Conservation (phyloP, 2,797 vertebrate species). For the Microcaecilia unicolor region DNA sequence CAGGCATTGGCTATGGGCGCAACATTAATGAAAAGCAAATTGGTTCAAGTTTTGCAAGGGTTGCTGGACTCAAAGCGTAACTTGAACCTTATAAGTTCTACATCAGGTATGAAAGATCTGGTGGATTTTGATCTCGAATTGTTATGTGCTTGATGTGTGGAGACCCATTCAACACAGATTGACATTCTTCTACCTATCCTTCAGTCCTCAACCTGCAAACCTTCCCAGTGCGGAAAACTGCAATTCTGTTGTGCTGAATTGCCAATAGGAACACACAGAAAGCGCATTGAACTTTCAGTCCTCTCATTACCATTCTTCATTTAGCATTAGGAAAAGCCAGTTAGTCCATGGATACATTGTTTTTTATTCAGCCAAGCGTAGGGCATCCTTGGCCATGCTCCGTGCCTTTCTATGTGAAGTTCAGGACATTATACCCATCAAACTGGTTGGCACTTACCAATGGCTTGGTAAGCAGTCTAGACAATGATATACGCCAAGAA, state of each 20-base stretch:
- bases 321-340: conserved; percentile 80
- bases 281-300: conserved; percentile 75
- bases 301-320: conserved; percentile 90
- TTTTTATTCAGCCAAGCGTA: conserved; percentile 82
- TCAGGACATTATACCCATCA: conserved; percentile 89
- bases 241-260: conserved; percentile 75
- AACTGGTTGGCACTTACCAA: conserved; percentile 81
- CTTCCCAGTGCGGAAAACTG: conserved; percentile 54
- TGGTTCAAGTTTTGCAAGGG: conserved; percentile 75
- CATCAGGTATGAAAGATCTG: conserved; percentile 68
- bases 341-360: conserved; percentile 89
- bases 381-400: conserved; percentile 84
- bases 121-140: conserved; percentile 75
- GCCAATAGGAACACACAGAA: conserved; percentile 64
- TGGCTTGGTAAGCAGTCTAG: conserved; percentile 65
- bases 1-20: conserved; percentile 82
- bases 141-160: conserved; percentile 95
- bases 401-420: conserved; percentile 93
- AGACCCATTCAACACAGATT: conserved; percentile 74
- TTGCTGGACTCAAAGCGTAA: conserved; percentile 75
- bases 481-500: conserved; percentile 74
- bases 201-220: conserved; percentile 72
- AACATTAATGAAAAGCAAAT: conserved; percentile 89
- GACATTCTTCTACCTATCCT: conserved; percentile 82
- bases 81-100: conserved; percentile 53